Evolutionary conservation across 2,797 vertebrate species (phyloP).

Genomic region (Microcaecilia unicolor): DNA sequence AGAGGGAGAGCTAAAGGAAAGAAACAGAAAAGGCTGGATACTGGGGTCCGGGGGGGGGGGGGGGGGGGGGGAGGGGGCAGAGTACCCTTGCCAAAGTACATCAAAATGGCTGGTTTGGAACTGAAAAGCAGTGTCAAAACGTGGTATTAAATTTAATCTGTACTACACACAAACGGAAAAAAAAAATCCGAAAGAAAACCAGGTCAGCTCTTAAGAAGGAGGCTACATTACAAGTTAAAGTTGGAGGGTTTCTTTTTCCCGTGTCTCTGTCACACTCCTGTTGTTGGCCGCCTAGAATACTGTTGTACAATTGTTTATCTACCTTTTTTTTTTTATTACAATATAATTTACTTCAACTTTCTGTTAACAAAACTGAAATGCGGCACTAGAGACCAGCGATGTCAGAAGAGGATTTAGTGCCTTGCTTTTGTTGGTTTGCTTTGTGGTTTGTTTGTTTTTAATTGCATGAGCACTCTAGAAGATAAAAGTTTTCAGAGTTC

Average conservation of each 20-base stretch:
- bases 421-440: slow-evolving; percentile 57
- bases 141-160: slow-evolving; percentile 59
- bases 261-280: slow-evolving; percentile 71
- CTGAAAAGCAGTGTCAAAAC: slow-evolving; percentile 84
- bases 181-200: slow-evolving; percentile 58
- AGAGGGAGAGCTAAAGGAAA: slow-evolving; percentile 36
- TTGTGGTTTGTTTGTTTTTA: slow-evolving; percentile 51
- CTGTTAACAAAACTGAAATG: slow-evolving; percentile 86
- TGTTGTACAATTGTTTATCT: slow-evolving; percentile 89
- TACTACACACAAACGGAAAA: slow-evolving; percentile 64
- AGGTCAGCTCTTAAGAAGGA: slow-evolving; percentile 62
- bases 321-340: slow-evolving; percentile 91
- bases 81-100: slow-evolving; percentile 50
- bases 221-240: slow-evolving; percentile 85
- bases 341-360: slow-evolving; percentile 97
- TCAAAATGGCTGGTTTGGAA: slow-evolving; percentile 55
- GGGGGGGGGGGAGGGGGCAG: slow-evolving; percentile 5
- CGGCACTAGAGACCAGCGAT: slow-evolving; percentile 77
- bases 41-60: too few species aligned
- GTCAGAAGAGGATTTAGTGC: slow-evolving; percentile 65
- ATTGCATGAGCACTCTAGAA: slow-evolving; percentile 90
- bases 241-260: slow-evolving; percentile 64
- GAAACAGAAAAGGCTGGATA: too few species aligned
- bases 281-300: slow-evolving; percentile 89
- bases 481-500: slow-evolving; percentile 76